These are phyloP conservation scores for Temnothorax rugatulus DNA, from an alignment of 2,888 invertebrate genomes.

Conservation along the genomic window DNA sequence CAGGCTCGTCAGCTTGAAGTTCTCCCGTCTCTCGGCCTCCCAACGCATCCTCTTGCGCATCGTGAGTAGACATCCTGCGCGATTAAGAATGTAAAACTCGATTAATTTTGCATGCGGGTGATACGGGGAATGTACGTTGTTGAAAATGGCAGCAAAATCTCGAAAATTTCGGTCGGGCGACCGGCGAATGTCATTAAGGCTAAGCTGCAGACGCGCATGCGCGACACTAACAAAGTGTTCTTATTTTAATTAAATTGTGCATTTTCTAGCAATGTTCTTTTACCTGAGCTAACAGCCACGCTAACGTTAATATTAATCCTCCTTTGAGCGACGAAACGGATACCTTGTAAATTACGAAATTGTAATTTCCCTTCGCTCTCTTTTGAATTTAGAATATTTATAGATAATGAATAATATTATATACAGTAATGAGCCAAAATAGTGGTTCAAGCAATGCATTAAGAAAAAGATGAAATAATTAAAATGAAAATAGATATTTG, in stretches of 20 bases:
- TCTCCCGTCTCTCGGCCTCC: constrained; percentile 83
- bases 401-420: background rate
- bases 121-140: background rate
- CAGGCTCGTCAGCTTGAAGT: constrained; percentile 90
- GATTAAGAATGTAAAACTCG: background rate
- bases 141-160: background rate
- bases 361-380: too few relatives aligned
- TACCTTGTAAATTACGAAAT: background rate
- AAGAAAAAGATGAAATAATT: background rate
- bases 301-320: background rate
- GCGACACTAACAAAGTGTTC: background rate
- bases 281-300: background rate
- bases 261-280: background rate
- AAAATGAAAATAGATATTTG: background rate
- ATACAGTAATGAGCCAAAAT: background rate
- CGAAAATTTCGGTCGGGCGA: background rate
- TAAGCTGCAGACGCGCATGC: background rate
- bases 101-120: background rate
- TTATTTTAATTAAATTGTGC: background rate
- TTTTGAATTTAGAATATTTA: background rate
- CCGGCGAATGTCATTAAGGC: background rate
- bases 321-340: background rate
- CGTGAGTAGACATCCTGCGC: constrained; percentile 82
- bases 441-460: background rate
- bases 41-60: constrained; percentile 80